Conservation (phyloP, 2,888 invertebrate genomes). For the Chalcis sispes region DNA sequence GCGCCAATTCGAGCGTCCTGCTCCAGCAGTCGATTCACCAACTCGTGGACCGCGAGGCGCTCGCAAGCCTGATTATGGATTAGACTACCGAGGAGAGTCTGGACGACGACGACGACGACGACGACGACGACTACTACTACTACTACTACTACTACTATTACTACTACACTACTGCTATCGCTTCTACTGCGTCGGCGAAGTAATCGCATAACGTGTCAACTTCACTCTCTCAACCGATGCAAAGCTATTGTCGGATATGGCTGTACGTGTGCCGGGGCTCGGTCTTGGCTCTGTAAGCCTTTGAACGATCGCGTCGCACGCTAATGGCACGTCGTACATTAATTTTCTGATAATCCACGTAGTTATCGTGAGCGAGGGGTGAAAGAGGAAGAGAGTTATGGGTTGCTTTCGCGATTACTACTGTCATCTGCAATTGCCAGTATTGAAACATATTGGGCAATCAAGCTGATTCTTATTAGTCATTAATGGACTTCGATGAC, state of each 20-base stretch:
- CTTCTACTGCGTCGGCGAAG: too few relatives aligned
- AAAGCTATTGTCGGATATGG: background rate
- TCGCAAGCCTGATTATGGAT: conserved; percentile 68
- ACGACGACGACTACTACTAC: background rate
- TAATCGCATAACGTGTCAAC: too few relatives aligned
- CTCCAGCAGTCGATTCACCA: conserved; percentile 59
- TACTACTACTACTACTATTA: too few relatives aligned
- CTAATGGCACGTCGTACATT: conserved; percentile 32
- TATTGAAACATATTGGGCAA: conserved; percentile 30
- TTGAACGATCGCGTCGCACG: conserved; percentile 4
- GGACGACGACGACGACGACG: conserved; percentile 16
- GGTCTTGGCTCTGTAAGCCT: conserved; percentile 13
- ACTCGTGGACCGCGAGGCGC: conserved; percentile 68
- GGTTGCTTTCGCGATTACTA: background rate
- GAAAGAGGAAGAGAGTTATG: background rate
- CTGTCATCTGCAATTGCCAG: conserved; percentile 29
- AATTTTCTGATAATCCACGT: conserved; percentile 49
- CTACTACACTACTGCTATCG: too few relatives aligned
- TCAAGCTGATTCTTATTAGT: conserved; percentile 33
- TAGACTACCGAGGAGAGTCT: conserved; percentile 53
- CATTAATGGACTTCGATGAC: conserved; percentile 23
- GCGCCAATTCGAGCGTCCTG: conserved; percentile 61
- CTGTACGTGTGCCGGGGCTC: background rate
- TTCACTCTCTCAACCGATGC: conserved; percentile 25
- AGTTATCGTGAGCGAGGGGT: background rate